phyloP scores from a whole-genome alignment of 1,140 invertebrate species.

The Apis cerana region DNA sequence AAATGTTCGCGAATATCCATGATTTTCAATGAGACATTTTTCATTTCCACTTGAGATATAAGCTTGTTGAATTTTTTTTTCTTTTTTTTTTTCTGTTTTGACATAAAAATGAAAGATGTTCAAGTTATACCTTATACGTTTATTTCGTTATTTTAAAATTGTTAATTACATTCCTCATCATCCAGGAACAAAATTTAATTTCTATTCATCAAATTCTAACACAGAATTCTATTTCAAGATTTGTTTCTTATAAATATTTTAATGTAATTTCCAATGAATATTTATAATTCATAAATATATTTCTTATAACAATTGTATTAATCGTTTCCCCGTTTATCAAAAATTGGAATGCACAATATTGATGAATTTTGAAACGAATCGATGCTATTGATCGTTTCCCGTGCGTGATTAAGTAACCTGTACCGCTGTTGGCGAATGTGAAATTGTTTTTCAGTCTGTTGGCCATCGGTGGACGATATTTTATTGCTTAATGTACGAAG shows the following conservation, averaged over 20 bases:
- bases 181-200: too few relatives aligned
- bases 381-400: not conserved
- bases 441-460: not conserved
- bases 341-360: not conserved
- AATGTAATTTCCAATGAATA: too few relatives aligned
- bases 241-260: not conserved
- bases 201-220: not conserved
- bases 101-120: too few relatives aligned
- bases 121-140: too few relatives aligned
- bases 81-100: too few relatives aligned
- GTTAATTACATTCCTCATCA: too few relatives aligned
- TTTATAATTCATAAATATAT: not conserved
- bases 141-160: too few relatives aligned
- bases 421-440: not conserved
- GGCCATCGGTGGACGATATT: not conserved
- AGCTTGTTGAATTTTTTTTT: too few relatives aligned
- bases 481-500: not conserved
- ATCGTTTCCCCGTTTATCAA: not conserved
- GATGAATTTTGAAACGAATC: not conserved
- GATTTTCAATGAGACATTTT: too few relatives aligned
- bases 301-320: not conserved
- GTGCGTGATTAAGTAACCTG: not conserved
- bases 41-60: too few relatives aligned
- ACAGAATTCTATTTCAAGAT: not conserved
- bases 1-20: too few relatives aligned